Evolutionary conservation across 2,888 invertebrate species (phyloP).

Genomic region (Sarcophaga variegata): DNA sequence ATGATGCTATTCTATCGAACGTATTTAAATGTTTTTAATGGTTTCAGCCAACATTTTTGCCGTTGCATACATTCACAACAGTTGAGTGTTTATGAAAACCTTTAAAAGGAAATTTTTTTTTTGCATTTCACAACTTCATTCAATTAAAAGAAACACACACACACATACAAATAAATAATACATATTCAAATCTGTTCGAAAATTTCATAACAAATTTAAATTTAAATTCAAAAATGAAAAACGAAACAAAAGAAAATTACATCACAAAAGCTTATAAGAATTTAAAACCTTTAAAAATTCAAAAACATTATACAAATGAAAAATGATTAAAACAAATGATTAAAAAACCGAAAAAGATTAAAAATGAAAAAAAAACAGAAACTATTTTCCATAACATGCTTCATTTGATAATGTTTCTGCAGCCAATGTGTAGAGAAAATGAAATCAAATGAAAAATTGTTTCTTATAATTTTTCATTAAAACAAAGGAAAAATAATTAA

Average conservation of each 20-base stretch:
- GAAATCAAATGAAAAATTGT: not conserved
- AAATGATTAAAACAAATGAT: not conserved
- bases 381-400: not conserved
- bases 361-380: slow-evolving; percentile 10
- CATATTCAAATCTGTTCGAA: not conserved
- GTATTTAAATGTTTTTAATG: slow-evolving; percentile 50
- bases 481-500: not conserved
- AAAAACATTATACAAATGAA: slow-evolving; percentile 11
- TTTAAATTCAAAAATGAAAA: not conserved
- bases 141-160: slow-evolving; percentile 25
- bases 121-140: slow-evolving; percentile 47
- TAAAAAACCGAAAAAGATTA: slow-evolving; percentile 26
- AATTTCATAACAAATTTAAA: not conserved
- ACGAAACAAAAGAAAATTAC: slow-evolving; percentile 27
- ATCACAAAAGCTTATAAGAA: slow-evolving; percentile 61
- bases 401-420: slow-evolving; percentile 23
- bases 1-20: not conserved
- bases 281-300: too few relatives aligned
- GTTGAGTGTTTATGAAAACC: not conserved
- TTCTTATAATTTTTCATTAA: not conserved
- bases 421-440: slow-evolving; percentile 56
- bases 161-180: slow-evolving; percentile 17
- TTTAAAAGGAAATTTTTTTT: not conserved
- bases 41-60: slow-evolving; percentile 44
- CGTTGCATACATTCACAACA: slow-evolving; percentile 5